These are phyloP conservation scores for Formica exsecta DNA, from an alignment of 1,140 invertebrate species.

Conservation along the genomic window DNA sequence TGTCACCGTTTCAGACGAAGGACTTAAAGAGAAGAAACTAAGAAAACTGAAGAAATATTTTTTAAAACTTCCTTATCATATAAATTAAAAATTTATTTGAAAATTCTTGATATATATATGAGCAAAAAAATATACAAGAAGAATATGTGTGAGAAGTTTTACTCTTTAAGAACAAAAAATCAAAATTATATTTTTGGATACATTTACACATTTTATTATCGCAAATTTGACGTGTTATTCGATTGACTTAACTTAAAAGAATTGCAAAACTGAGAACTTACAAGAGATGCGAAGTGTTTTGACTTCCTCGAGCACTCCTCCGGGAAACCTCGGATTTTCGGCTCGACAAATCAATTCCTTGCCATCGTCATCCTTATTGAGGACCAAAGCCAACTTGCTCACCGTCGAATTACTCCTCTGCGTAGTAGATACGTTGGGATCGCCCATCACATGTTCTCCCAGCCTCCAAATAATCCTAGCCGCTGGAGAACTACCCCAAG, in stretches of 20 bases:
- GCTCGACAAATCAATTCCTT: slow-evolving; percentile 94
- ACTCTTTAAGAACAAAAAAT: background rate
- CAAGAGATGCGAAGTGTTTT: slow-evolving; percentile 93
- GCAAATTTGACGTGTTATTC: background rate
- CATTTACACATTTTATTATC: background rate
- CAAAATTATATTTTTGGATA: background rate
- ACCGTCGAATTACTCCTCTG: slow-evolving; percentile 90
- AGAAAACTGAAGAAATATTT: too few relatives aligned
- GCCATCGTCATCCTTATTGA: slow-evolving; percentile 92
- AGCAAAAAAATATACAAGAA: background rate
- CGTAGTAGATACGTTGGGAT: slow-evolving; percentile 85
- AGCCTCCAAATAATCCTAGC: slow-evolving; percentile 91
- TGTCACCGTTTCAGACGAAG: background rate
- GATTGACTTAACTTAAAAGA: background rate
- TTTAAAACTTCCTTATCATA: too few relatives aligned
- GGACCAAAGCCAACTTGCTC: slow-evolving; percentile 91
- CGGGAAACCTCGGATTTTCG: slow-evolving; percentile 95
- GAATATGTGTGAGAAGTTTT: too few relatives aligned
- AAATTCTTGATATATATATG: background rate
- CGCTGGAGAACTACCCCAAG: slow-evolving; percentile 91
- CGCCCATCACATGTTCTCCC: slow-evolving; percentile 89
- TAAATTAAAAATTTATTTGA: too few relatives aligned
- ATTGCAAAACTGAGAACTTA: slow-evolving; percentile 87
- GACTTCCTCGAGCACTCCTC: slow-evolving; percentile 92
- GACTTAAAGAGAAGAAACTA: background rate